Percentiles rank a stretch among this genome's conserved stretches.
Evolutionary conservation across 2,113 vertebrate species (phyloP).

Genomic region (Bubo bubo): DNA sequence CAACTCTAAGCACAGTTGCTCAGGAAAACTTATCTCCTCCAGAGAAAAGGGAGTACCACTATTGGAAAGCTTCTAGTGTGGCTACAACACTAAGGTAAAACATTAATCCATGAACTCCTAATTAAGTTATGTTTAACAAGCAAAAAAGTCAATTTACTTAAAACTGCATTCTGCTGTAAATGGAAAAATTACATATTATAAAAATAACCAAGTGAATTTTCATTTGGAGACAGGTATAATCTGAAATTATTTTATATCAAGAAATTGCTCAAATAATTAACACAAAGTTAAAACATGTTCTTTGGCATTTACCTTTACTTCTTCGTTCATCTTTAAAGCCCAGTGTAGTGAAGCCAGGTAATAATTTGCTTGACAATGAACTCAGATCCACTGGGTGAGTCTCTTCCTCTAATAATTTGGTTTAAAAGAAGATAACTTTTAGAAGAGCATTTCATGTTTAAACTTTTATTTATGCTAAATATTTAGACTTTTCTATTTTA

Average conservation of each 20-base stretch:
- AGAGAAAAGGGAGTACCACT: not conserved
- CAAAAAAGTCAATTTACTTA: not conserved
- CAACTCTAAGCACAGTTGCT: not conserved
- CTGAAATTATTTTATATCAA: not conserved
- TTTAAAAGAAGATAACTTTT: not conserved
- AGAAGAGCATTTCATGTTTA: not conserved
- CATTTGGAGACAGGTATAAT: not conserved
- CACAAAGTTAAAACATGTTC: not conserved
- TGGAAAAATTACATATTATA: not conserved
- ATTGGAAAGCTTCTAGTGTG: not conserved
- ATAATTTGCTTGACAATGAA: constrained; percentile 91
- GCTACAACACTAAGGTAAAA: not conserved
- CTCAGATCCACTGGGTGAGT: constrained; percentile 91
- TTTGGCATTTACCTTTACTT: constrained; percentile 83
- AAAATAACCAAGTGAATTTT: not conserved
- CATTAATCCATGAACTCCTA: not conserved
- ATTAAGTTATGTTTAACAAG: not conserved
- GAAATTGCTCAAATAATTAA: not conserved
- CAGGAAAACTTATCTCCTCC: not conserved
- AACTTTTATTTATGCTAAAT: not conserved
- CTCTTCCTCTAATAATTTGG: constrained; percentile 85
- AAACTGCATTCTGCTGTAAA: not conserved
- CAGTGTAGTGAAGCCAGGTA: constrained; percentile 91
- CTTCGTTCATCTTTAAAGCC: constrained; percentile 96
- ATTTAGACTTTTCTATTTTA: not conserved